phyloP scores from a whole-genome alignment of 2,113 vertebrate genomes.

The Motacilla alba region DNA sequence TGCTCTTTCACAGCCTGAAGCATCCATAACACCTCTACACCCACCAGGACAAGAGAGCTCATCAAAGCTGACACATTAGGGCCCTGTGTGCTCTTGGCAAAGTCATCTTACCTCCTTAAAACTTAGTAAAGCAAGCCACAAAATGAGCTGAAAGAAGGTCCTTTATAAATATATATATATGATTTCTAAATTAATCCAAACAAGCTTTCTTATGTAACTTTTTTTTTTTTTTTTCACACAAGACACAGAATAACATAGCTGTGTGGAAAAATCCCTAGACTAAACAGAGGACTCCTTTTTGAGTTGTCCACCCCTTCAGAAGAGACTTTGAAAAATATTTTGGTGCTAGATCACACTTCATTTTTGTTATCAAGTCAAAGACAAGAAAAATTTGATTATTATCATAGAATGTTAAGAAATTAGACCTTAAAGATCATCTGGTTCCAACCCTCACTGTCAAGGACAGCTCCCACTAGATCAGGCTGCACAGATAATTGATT shows the following conservation, averaged over 20 bases:
- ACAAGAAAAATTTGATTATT: background rate
- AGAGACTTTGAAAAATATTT: background rate
- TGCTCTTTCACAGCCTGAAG: constrained; percentile 22
- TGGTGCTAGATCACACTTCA: background rate
- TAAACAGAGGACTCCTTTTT: background rate
- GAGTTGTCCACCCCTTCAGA: background rate
- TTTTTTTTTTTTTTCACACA: background rate
- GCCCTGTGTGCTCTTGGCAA: background rate
- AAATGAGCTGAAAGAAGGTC: background rate
- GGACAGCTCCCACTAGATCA: background rate
- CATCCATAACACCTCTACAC: background rate
- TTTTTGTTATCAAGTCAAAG: background rate
- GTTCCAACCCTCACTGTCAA: background rate
- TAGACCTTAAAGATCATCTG: background rate
- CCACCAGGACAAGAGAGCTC: background rate
- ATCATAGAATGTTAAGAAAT: background rate
- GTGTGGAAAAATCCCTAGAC: background rate
- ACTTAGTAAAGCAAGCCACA: background rate
- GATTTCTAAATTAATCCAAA: constrained; percentile 11
- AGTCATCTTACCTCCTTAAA: background rate
- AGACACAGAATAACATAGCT: constrained; percentile 1
- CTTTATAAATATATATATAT: background rate
- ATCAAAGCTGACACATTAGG: background rate
- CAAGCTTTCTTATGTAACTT: background rate
- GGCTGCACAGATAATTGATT: background rate